Base-by-base conservation (phyloP, 2,113 vertebrate genomes). In the Oryzias woworae region DNA sequence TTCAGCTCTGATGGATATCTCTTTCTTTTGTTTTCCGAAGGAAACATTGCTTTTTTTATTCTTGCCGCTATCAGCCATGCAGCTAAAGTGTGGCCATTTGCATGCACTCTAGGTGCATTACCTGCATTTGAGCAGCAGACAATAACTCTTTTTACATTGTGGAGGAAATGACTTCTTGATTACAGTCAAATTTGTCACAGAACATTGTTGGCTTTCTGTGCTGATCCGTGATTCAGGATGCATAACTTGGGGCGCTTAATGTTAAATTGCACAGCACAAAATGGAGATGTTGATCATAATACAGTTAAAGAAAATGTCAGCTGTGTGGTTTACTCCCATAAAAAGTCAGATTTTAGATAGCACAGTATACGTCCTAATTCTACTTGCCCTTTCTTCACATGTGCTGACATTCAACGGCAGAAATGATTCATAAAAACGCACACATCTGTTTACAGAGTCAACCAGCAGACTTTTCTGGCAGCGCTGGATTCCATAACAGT, bases 1-100 rank as follows among this genome's bases (percentile, higher is more conserved):
- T 83, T 63, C 62, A 62, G 48, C 68, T 52, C 1, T 82, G 88
- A 88, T 82, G 70, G 66, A 86, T 83, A 47, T 67, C 43, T 78
- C 49, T 64, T 28, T 68, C 26, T 58, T 85, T 85, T 73, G 73
- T 85, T 79, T 67, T 82, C 17, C 48, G 20, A 36, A 51, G 62
- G 67, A 79, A 82, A 77, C 47, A 56, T 57, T 16, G 28, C 61
- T 71, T 0, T 43, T 55, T 62, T 57, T 67, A 51, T 62, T 28
- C 52, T 52, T 31, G 31, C 18, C 12, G 14, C 46, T 6, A 73
- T 78, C 64, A 62, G 53, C 76, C 60, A 80, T 42, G 47, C 17
- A 70, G 22, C 52, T 41, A 22, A 71, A 17, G 22, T 24, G 13
- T 10, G 49, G 66, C 20, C 68, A 71, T 82, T 75, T 79, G 54